These are phyloP conservation scores for Serinus canaria DNA, from an alignment of 2,113 vertebrate species.

Conservation along the genomic window DNA sequence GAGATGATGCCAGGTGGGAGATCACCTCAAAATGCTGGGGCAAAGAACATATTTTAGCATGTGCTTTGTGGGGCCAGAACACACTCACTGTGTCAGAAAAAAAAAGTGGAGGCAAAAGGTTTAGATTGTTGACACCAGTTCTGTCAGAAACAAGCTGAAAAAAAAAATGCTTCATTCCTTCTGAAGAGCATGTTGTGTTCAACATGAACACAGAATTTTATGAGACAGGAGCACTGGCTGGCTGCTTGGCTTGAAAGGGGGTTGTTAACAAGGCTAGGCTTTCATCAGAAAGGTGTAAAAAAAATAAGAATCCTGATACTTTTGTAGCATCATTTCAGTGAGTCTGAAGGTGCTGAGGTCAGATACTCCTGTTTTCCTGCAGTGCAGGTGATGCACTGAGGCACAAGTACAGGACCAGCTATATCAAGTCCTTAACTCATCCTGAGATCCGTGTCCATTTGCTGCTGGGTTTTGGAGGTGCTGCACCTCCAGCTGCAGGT, in stretches of 20 bases:
- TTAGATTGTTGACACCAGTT: background rate
- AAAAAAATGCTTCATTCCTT: background rate
- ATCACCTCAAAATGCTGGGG: background rate
- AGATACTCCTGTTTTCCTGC: background rate
- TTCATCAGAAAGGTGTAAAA: background rate
- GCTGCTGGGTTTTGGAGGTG: background rate
- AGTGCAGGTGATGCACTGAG: background rate
- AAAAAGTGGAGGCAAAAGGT: background rate
- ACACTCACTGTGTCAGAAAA: background rate
- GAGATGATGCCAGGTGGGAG: background rate
- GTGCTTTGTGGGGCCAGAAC: background rate
- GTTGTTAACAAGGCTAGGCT: background rate
- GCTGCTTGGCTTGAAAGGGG: background rate
- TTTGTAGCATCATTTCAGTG: background rate
- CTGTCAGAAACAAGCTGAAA: background rate
- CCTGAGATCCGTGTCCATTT: background rate
- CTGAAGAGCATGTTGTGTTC: background rate
- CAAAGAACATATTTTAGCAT: background rate
- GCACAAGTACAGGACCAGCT: background rate
- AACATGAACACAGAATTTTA: background rate
- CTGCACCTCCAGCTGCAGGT: background rate
- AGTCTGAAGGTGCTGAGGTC: background rate
- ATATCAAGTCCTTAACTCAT: accelerated
- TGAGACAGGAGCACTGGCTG: background rate
- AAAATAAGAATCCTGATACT: too few species aligned